These are phyloP conservation scores for Hippolais icterina DNA, from an alignment of 2,113 vertebrate genomes.

Conservation along the genomic window DNA sequence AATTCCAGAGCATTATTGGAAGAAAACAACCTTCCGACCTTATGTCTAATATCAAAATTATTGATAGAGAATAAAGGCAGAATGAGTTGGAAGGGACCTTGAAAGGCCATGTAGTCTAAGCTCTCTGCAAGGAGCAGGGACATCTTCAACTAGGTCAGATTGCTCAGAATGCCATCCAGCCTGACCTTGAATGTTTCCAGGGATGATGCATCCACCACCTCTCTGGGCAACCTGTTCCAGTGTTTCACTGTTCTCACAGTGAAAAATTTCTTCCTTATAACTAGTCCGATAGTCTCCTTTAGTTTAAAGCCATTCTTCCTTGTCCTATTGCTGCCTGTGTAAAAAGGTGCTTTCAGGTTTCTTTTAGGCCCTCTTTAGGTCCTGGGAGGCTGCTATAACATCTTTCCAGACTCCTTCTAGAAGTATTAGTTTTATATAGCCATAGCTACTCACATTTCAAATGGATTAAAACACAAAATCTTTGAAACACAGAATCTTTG, in stretches of 20 bases:
- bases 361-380: not conserved
- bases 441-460: not conserved
- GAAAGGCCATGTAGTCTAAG: not conserved
- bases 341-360: not conserved
- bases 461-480: not conserved
- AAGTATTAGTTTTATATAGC: not conserved
- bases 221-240: not conserved
- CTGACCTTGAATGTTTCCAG: not conserved
- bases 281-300: not conserved
- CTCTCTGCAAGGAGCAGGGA: not conserved
- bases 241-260: not conserved
- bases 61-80: not conserved
- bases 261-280: not conserved
- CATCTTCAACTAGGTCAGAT: not conserved
- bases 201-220: not conserved
- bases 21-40: not conserved
- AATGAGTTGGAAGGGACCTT: not conserved
- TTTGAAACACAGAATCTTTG: not conserved
- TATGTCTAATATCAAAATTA: not conserved
- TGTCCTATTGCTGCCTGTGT: rapidly evolving
- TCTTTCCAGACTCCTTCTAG: not conserved
- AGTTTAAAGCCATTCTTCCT: not conserved
- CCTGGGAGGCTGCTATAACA: rapidly evolving
- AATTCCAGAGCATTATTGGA: not conserved
- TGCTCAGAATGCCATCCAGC: not conserved